phyloP scores from a whole-genome alignment of 1,140 invertebrate genomes.

The Chrysomallon squamiferum region DNA sequence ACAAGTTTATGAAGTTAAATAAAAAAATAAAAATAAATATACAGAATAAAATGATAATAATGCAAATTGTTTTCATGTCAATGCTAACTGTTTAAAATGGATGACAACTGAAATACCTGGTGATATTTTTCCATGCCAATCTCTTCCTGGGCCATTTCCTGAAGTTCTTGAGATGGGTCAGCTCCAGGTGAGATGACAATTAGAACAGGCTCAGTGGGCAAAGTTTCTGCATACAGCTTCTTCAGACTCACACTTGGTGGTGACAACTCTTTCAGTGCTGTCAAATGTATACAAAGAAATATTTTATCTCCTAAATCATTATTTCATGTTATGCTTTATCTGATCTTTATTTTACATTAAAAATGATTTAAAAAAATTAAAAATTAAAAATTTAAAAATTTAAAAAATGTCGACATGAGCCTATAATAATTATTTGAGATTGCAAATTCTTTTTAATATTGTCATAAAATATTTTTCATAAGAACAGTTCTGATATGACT shows the following conservation, averaged over 20 bases:
- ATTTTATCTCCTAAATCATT: neutral
- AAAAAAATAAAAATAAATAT: neutral
- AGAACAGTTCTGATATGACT: no score
- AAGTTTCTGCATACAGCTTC: conserved; percentile 69
- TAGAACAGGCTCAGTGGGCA: conserved; percentile 74
- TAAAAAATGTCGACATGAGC: no score
- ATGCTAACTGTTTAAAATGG: neutral
- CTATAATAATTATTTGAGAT: no score
- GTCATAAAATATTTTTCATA: no score
- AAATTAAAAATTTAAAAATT: no score
- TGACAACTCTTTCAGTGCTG: conserved; percentile 71
- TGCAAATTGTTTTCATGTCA: neutral
- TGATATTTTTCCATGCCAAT: conserved; percentile 69
- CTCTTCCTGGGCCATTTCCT: conserved; percentile 69
- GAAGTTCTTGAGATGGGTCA: conserved; percentile 83
- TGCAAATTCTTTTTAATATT: no score
- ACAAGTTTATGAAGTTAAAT: neutral
- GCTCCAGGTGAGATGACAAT: conserved; percentile 77
- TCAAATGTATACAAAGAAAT: conserved; percentile 1
- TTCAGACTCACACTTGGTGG: conserved; percentile 71
- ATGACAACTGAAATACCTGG: conserved; percentile 63
- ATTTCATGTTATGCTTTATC: neutral
- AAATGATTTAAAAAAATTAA: neutral
- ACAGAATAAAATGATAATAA: neutral
- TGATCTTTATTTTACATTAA: no score